phyloP scores from a whole-genome alignment of 2,888 invertebrate genomes.

The Marasmarcha lunaedactyla region DNA sequence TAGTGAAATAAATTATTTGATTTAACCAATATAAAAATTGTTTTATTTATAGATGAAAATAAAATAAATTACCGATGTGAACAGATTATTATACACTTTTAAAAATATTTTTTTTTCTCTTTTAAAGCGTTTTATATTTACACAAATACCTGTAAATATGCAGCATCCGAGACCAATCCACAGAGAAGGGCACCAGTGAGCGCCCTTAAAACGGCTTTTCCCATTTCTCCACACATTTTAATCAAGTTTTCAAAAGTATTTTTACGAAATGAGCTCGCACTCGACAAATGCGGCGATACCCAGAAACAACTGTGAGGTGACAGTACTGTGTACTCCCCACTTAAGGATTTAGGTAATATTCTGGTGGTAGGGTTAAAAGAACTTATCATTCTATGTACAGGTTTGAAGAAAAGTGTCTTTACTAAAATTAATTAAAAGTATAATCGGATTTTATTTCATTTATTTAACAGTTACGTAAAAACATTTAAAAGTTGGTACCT shows the following conservation, averaged over 20 bases:
- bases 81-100: too few relatives aligned
- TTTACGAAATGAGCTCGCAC: not conserved
- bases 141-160: constrained; percentile 59
- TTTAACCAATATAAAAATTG: too few relatives aligned
- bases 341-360: constrained; percentile 9
- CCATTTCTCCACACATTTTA: constrained; percentile 63
- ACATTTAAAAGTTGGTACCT: too few relatives aligned
- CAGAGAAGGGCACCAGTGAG: constrained; percentile 56
- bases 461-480: too few relatives aligned
- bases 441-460: too few relatives aligned
- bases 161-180: constrained; percentile 55
- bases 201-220: constrained; percentile 56
- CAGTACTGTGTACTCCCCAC: constrained; percentile 21
- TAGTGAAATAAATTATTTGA: too few relatives aligned
- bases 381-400: constrained; percentile 12
- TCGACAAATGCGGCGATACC: constrained; percentile 10
- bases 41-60: too few relatives aligned
- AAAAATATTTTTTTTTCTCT: too few relatives aligned
- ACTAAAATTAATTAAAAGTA: too few relatives aligned
- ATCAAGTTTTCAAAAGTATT: constrained; percentile 4
- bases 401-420: constrained; percentile 14
- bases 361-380: constrained; percentile 20
- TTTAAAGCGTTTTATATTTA: too few relatives aligned
- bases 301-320: constrained; percentile 16
- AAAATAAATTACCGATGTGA: too few relatives aligned